Base-by-base conservation (phyloP, 2,797 vertebrate species). In the Rachycentron canadum region DNA sequence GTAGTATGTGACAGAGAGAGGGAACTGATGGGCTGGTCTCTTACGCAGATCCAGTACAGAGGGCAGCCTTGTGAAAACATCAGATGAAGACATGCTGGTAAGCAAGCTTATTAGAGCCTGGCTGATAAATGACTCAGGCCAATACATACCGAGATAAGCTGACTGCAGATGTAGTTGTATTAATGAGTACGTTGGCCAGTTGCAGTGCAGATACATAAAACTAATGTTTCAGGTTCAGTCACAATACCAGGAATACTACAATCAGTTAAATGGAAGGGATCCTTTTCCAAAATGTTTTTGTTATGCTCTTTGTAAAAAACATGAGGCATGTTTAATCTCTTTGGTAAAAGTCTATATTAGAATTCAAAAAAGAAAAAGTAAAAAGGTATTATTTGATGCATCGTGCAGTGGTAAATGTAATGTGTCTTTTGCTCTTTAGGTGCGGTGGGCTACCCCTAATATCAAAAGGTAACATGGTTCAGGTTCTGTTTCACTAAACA, bases 401-500 rank as follows among this genome's bases (percentile, higher is more conserved):
- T 16, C 34, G 4, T 10, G 9, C 10, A 25, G 4, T 12, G 10
- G 9, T 23, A 11, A 23, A 13, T 21, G 2, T 75, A 43, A 50
- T 26, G 3, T 79, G 34, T 78, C 2, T 76, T 81, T 49, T 38
- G 10, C 81, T 76, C 43, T 60, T 17, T 73, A 93, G 92, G 25
- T 16, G 19, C 7, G 0, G 21, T 63, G 73, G 74, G 9, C 38
- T 43, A 4, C 21, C 2, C 0, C 19, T 2, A 5, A 7, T 59
- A 23, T 49, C 2, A 52, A 74, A 64, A 85, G 91, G 93, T 93
- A 89, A 84, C 50, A 19, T 1, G 2, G 5, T 49, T 49, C 23
- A 65, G n/a, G 43, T 36, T 59, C 30, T 40, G 5, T 52, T 67
- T 52, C 8, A 14, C 21, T 17, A 28, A 0, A 32, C 26, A 38